These are phyloP conservation scores for Tauraco erythrolophus DNA, from an alignment of 2,113 vertebrate genomes.

Conservation along the genomic window DNA sequence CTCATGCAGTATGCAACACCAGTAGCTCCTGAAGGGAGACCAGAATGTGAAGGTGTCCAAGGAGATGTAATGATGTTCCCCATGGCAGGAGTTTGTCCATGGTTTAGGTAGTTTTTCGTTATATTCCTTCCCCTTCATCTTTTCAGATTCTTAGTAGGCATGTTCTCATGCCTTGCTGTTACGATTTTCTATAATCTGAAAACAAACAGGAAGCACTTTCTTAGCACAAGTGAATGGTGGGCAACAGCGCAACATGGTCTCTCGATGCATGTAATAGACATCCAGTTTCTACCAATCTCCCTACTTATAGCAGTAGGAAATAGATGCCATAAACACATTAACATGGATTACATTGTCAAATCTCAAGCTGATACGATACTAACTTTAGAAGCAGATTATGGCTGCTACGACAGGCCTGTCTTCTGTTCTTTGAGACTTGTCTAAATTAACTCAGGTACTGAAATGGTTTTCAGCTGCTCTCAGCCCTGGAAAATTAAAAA, in stretches of 20 bases:
- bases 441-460: not conserved
- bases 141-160: not conserved
- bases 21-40: not conserved
- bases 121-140: not conserved
- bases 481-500: not conserved
- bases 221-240: not conserved
- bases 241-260: fast-evolving
- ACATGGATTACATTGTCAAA: not conserved
- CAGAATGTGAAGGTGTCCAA: not conserved
- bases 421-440: not conserved
- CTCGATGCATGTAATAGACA: not conserved
- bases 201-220: not conserved
- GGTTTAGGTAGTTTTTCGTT: not conserved
- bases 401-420: not conserved
- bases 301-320: not conserved
- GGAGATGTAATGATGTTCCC: not conserved
- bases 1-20: not conserved
- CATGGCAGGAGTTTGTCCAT: not conserved
- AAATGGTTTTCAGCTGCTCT: not conserved
- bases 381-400: not conserved
- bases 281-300: not conserved
- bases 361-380: not conserved
- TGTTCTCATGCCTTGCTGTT: not conserved
- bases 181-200: not conserved
- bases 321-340: not conserved